Evolutionary conservation across 1,140 invertebrate genomes (phyloP), one percentile per base, ranked within the genome.

Genomic region (Leptoteleia sp.): DNA sequence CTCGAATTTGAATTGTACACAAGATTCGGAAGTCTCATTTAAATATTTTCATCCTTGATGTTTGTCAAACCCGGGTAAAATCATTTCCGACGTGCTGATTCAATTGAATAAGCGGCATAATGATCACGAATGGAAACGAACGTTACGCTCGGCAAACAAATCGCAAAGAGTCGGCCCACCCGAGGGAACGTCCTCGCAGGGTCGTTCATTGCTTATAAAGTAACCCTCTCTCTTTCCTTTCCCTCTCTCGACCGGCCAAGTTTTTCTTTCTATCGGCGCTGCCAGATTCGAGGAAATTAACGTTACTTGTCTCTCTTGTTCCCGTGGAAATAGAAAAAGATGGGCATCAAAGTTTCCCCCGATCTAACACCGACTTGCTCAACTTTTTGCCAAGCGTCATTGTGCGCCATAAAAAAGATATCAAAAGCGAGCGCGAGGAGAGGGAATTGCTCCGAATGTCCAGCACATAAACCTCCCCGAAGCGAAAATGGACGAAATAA

Each of bases 401-500:
- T 70, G 65, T 57, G 45, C 42, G 61, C 27, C 11, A 76, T 68
- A 64, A 79, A 75, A 81, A 73, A 57, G 50, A 80, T 62, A 77
- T 81, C 45, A 77, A 80, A 68, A 70, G 25, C n/a, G n/a, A 29
- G 50, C 48, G 52, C 11, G 40, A 70, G 50, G 12, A 59, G 43
- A 50, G 37, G 40, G 52, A 61, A 57, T 19, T 42, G 57, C 13
- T 42, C 12, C 17, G 29, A 67, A 67, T 62, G 43, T 54, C 45
- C 38, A 38, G 38, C 27, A 48, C 52, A 62, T 76, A 76, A 76
- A 67, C 54, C 62, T 50, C 29, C 4, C 9, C 13, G 4, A 13
- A 50, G n/a, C 45, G 45, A 76, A 55, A 76, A 68, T 76, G 62
- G 62, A 54, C 27, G 38, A 68, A 68, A 76, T 68, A 76, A 68